Conservation (phyloP, 2,797 vertebrate genomes). For the Vipera latastei region DNA sequence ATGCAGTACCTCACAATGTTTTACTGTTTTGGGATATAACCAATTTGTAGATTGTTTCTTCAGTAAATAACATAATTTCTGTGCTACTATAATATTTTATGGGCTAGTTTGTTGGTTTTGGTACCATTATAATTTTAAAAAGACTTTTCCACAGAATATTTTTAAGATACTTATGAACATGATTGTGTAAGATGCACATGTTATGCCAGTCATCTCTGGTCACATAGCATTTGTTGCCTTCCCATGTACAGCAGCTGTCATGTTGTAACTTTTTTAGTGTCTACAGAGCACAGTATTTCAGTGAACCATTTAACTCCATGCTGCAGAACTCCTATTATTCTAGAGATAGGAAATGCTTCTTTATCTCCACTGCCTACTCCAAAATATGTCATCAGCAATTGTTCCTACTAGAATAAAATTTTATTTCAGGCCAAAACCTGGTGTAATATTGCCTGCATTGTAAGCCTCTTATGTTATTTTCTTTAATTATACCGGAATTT, state of each 20-base stretch:
- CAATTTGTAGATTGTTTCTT: not conserved
- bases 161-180: constrained; percentile 65
- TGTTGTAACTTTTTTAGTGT: constrained; percentile 57
- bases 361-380: not conserved
- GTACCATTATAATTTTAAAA: constrained; percentile 56
- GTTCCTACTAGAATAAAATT: not conserved
- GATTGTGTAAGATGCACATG: constrained; percentile 68
- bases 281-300: constrained; percentile 37
- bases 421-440: not conserved
- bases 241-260: constrained; percentile 71
- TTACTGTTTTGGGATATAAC: not conserved
- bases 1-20: not conserved
- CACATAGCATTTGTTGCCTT: constrained; percentile 74
- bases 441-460: not conserved
- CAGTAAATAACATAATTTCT: not conserved
- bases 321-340: constrained; percentile 23
- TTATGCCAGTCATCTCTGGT: constrained; percentile 71
- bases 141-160: constrained; percentile 60
- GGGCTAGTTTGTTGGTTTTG: constrained; percentile 10
- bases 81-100: not conserved
- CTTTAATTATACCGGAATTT: not conserved
- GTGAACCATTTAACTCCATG: constrained; percentile 28
- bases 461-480: not conserved
- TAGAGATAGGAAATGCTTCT: constrained; percentile 24
- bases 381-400: not conserved